Evolutionary conservation across 1,140 invertebrate species (phyloP).

Genomic region (Atopsyche davidsoni): DNA sequence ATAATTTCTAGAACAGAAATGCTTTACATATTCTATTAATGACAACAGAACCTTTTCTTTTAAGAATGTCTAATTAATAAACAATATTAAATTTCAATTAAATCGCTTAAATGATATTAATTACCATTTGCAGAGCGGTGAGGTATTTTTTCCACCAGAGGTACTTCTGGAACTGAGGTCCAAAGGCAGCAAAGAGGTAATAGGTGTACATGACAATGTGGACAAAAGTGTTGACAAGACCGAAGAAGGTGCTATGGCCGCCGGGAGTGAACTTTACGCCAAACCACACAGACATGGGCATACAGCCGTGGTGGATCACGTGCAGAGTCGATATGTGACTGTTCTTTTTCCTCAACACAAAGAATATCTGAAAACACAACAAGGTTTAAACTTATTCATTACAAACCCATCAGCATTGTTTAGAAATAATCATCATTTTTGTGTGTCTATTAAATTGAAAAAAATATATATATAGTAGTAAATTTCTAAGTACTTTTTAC

Average conservation of each 20-base stretch:
- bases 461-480: too few species aligned
- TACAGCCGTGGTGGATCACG: conserved; percentile 93
- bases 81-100: too few species aligned
- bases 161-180: conserved; percentile 73
- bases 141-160: conserved; percentile 93
- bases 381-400: too few species aligned
- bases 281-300: conserved; percentile 96
- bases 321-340: conserved; percentile 88
- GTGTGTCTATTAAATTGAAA: too few species aligned
- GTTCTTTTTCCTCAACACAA: conserved; percentile 89
- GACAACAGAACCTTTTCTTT: not conserved
- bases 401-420: too few species aligned
- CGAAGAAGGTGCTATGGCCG: conserved; percentile 80
- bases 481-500: too few species aligned
- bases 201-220: conserved; percentile 84
- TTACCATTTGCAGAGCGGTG: conserved; percentile 78
- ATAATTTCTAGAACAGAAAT: conserved; percentile 7
- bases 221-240: conserved; percentile 81
- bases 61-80: too few species aligned
- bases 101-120: too few species aligned
- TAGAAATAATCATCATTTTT: too few species aligned
- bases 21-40: not conserved
- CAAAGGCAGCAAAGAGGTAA: conserved; percentile 80
- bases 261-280: conserved; percentile 92
- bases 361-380: conserved; percentile 70